phyloP scores from a whole-genome alignment of 1,140 invertebrate species.

The Heliconius eleuchia region DNA sequence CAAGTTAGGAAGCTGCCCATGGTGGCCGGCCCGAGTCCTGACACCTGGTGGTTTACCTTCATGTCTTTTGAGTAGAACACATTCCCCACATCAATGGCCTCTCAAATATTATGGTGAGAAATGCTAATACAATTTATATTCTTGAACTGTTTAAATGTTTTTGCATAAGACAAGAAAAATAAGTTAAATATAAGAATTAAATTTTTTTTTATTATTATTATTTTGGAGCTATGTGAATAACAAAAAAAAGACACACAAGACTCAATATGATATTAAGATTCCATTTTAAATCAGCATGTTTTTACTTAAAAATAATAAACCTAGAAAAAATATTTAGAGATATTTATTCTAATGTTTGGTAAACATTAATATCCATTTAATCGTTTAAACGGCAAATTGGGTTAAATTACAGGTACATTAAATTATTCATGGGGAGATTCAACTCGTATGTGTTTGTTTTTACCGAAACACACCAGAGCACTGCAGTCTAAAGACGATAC shows the following conservation, averaged over 20 bases:
- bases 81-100: conserved; percentile 59
- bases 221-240: no score
- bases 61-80: conserved; percentile 53
- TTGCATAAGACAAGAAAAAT: no score
- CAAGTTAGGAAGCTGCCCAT: conserved; percentile 60
- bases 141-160: neutral
- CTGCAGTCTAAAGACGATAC: conserved; percentile 40
- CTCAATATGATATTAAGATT: no score
- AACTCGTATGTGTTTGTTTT: conserved; percentile 59
- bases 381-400: neutral
- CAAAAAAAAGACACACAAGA: no score
- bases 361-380: neutral
- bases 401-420: conserved; percentile 49
- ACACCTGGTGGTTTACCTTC: conserved; percentile 58
- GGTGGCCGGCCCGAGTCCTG: conserved; percentile 72
- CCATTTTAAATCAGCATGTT: no score
- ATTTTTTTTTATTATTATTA: no score
- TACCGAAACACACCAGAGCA: conserved; percentile 57
- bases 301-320: no score
- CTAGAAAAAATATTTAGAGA: no score
- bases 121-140: neutral
- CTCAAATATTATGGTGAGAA: conserved; percentile 33
- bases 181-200: no score
- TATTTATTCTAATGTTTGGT: neutral
- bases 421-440: conserved; percentile 66